Conservation (phyloP, 1,140 invertebrate genomes). For the Arctopsyche grandis region DNA sequence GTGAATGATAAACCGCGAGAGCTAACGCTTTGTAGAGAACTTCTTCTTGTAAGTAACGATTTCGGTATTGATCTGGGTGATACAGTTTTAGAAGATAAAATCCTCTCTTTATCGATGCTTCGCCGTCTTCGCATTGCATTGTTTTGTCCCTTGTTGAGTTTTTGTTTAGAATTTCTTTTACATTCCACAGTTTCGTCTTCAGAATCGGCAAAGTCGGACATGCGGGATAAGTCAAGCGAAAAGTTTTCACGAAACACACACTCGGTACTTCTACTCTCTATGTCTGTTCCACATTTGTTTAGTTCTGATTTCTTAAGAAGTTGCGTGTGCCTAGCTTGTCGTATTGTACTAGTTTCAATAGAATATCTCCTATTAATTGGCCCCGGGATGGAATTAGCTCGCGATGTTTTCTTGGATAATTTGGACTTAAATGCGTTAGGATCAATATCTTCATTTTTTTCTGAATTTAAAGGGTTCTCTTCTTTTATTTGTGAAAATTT, state of each 20-base stretch:
- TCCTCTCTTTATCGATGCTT: slow-evolving; percentile 42
- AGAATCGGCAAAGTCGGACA: slow-evolving; percentile 51
- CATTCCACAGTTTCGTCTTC: slow-evolving; percentile 44
- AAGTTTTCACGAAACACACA: slow-evolving; percentile 48
- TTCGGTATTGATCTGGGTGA: slow-evolving; percentile 7
- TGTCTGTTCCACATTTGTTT: slow-evolving; percentile 22
- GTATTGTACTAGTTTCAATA: slow-evolving; percentile 40
- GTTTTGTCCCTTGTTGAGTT: slow-evolving; percentile 9
- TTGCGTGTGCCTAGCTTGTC: slow-evolving; percentile 24
- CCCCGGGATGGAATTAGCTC: slow-evolving; percentile 47
- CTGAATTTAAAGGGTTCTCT: not conserved
- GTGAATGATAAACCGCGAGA: slow-evolving; percentile 41
- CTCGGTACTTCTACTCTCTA: slow-evolving; percentile 46
- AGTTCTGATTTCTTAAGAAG: slow-evolving; percentile 21
- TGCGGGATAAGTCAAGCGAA: slow-evolving; percentile 47
- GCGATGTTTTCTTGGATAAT: slow-evolving; percentile 25
- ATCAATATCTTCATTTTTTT: not conserved
- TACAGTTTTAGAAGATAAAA: not conserved
- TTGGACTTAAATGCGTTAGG: not conserved
- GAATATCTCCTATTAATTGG: slow-evolving; percentile 40
- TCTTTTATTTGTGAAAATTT: not conserved
- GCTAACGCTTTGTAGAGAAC: slow-evolving; percentile 50
- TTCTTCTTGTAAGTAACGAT: slow-evolving; percentile 41
- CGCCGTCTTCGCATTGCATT: slow-evolving; percentile 33
- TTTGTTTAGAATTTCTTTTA: slow-evolving; percentile 14